phyloP scores from a whole-genome alignment of 2,888 invertebrate species.

The Amphimallon solstitiale region DNA sequence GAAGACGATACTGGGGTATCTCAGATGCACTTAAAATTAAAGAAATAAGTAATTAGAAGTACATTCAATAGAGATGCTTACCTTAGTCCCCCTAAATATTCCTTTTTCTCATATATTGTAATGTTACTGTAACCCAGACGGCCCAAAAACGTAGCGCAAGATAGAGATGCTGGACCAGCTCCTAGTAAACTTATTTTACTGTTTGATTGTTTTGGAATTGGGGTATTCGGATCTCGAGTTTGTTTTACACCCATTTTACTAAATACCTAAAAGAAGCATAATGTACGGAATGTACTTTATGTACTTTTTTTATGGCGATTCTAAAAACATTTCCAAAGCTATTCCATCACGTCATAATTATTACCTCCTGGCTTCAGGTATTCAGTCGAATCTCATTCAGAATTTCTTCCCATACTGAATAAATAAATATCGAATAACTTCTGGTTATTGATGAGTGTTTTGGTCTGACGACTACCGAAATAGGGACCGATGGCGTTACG shows the following conservation, averaged over 20 bases:
- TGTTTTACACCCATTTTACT: slow-evolving; percentile 94
- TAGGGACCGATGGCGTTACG: too few relatives aligned
- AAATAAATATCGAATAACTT: too few relatives aligned
- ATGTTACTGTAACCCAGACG: slow-evolving; percentile 91
- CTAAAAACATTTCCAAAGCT: too few relatives aligned
- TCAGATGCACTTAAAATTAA: slow-evolving; percentile 81
- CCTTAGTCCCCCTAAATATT: slow-evolving; percentile 91
- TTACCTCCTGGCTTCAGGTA: too few relatives aligned
- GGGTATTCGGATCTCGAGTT: slow-evolving; percentile 79
- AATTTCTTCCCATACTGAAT: too few relatives aligned
- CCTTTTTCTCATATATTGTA: slow-evolving; percentile 91
- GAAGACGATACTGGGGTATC: slow-evolving; percentile 97
- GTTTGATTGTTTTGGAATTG: slow-evolving; percentile 67
- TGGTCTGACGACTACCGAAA: too few relatives aligned
- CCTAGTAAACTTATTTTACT: slow-evolving; percentile 88
- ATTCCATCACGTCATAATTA: too few relatives aligned
- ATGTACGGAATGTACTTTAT: not conserved
- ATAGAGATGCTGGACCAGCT: slow-evolving; percentile 95
- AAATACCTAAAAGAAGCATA: slow-evolving; percentile 72
- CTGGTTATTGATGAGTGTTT: too few relatives aligned
- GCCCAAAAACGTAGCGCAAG: slow-evolving; percentile 95
- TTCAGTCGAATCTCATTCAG: too few relatives aligned
- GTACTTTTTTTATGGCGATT: too few relatives aligned
- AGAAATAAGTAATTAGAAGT: not conserved
- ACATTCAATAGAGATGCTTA: slow-evolving; percentile 55